These are phyloP conservation scores for Archivesica marissinica DNA, from an alignment of 1,140 invertebrate genomes.

Conservation along the genomic window DNA sequence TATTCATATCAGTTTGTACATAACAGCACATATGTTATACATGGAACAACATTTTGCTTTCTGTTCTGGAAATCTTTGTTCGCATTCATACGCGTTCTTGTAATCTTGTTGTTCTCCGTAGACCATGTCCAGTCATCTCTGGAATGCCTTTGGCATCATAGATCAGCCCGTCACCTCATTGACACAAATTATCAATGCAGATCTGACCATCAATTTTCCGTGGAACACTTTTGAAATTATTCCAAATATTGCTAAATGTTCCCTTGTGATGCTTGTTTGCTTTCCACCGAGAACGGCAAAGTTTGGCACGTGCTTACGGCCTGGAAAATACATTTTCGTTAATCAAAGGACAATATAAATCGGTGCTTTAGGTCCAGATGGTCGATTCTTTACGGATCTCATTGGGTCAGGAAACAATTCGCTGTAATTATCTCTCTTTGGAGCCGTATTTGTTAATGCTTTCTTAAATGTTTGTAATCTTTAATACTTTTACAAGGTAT, in stretches of 20 bases:
- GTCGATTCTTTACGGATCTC: too few relatives aligned
- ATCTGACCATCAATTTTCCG: slow-evolving; percentile 41
- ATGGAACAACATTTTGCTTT: too few relatives aligned
- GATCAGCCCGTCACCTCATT: background rate
- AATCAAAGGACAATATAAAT: slow-evolving; percentile 23
- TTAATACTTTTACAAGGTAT: too few relatives aligned
- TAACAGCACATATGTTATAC: too few relatives aligned
- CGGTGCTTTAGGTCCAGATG: background rate
- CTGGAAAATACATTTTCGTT: slow-evolving; percentile 50
- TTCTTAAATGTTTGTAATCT: too few relatives aligned
- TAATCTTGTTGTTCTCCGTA: background rate
- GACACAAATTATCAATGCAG: slow-evolving; percentile 56
- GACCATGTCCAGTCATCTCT: slow-evolving; percentile 19
- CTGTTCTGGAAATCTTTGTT: background rate
- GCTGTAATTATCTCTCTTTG: too few relatives aligned
- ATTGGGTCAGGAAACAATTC: too few relatives aligned
- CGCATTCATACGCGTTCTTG: background rate
- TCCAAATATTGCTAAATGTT: slow-evolving; percentile 45
- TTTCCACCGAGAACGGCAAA: slow-evolving; percentile 12
- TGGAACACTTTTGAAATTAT: slow-evolving; percentile 32
- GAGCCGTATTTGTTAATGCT: too few relatives aligned
- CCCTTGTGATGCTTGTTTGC: slow-evolving; percentile 40
- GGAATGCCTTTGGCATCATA: slow-evolving; percentile 26
- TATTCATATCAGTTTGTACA: too few relatives aligned
- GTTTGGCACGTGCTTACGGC: slow-evolving; percentile 35